These are phyloP conservation scores for Albula glossodonta DNA, from an alignment of 2,113 vertebrate species.

Conservation along the genomic window DNA sequence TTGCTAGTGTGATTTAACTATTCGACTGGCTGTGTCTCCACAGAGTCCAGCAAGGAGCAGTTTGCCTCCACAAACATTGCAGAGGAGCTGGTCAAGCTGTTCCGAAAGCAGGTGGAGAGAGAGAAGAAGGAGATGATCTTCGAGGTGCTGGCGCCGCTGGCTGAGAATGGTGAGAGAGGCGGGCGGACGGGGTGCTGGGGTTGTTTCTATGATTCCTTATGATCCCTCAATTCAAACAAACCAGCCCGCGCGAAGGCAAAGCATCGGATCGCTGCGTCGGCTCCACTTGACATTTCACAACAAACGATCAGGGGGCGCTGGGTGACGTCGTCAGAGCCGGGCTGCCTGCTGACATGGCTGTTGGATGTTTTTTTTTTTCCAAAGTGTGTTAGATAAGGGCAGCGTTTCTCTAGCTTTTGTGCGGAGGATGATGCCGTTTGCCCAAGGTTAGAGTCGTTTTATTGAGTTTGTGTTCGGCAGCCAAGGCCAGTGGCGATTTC, in stretches of 20 bases:
- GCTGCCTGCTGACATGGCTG: not conserved
- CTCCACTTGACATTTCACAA: not conserved
- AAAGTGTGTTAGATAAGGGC: too few species aligned
- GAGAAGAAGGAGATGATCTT: conserved; percentile 99
- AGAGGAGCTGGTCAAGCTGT: conserved; percentile 91
- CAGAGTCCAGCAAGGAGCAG: conserved; percentile 98
- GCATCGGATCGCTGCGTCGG: not conserved
- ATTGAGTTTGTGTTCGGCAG: too few species aligned
- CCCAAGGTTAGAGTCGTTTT: too few species aligned
- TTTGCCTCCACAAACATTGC: conserved; percentile 94
- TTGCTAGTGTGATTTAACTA: not conserved
- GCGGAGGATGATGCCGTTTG: too few species aligned
- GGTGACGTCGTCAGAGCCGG: too few species aligned
- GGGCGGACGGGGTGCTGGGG: not conserved
- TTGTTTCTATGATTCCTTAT: not conserved
- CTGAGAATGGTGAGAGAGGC: conserved; percentile 87
- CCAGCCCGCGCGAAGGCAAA: not conserved
- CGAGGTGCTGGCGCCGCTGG: conserved; percentile 94
- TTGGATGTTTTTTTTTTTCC: too few species aligned
- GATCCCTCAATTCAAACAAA: not conserved
- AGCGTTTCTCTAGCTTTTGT: too few species aligned
- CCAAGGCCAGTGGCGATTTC: too few species aligned
- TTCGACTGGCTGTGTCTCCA: not conserved
- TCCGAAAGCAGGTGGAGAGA: conserved; percentile 92
- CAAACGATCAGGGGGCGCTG: not conserved